phyloP scores from a whole-genome alignment of 2,113 vertebrate species.

The Fukomys damarensis region DNA sequence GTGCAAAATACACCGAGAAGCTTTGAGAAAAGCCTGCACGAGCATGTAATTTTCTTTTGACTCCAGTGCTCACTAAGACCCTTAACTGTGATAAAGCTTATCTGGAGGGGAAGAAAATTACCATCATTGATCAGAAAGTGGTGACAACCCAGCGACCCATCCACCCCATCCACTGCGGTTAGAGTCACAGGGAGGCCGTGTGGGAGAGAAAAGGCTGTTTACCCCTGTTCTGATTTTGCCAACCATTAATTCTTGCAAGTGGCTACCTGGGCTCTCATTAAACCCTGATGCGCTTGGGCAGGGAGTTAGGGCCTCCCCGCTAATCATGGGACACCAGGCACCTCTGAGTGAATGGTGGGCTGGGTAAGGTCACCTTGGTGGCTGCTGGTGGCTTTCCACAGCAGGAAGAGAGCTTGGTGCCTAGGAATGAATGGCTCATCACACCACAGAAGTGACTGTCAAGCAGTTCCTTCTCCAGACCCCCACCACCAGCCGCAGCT shows the following conservation, averaged over 20 bases:
- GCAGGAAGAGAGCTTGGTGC: not conserved
- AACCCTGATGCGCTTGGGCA: not conserved
- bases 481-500: not conserved
- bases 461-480: not conserved
- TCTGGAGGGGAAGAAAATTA: slow-evolving; percentile 64
- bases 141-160: slow-evolving; percentile 19
- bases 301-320: not conserved
- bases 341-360: not conserved
- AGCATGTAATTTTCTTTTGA: slow-evolving; percentile 21
- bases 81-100: not conserved
- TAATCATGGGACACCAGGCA: accelerated
- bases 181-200: not conserved
- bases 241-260: slow-evolving; percentile 56
- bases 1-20: not conserved
- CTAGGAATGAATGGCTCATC: not conserved
- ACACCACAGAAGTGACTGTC: not conserved
- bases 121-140: slow-evolving; percentile 45
- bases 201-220: slow-evolving; percentile 34
- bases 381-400: not conserved
- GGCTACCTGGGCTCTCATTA: slow-evolving; percentile 14
- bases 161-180: not conserved
- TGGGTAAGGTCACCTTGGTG: accelerated
- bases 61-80: not conserved
- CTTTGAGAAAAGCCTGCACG: not conserved
- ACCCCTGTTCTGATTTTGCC: slow-evolving; percentile 45